These are phyloP conservation scores for Brevimyrus niger DNA, from an alignment of 2,113 vertebrate species.

Conservation along the genomic window DNA sequence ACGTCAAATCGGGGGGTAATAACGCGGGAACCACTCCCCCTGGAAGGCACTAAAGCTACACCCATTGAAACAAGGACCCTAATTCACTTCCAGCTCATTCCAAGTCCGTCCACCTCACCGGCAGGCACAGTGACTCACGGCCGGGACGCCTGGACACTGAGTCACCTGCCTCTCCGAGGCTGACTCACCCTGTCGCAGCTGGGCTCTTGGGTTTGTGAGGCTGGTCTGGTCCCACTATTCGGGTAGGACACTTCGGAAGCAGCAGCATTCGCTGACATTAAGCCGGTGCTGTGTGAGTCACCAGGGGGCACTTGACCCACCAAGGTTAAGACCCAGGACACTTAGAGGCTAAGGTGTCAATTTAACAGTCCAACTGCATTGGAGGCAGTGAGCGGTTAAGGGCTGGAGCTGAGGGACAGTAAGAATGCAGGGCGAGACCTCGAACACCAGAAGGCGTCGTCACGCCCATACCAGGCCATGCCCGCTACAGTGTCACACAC, in stretches of 20 bases:
- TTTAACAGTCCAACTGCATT: background rate
- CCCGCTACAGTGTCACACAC: background rate
- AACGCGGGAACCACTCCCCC: no score
- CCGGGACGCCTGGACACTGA: background rate
- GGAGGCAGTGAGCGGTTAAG: background rate
- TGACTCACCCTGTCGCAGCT: constrained; percentile 19
- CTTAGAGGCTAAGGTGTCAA: background rate
- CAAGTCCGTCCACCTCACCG: background rate
- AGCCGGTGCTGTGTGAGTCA: background rate
- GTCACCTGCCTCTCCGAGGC: background rate
- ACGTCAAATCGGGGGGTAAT: no score
- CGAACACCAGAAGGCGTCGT: background rate
- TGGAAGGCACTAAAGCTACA: background rate
- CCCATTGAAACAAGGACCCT: background rate
- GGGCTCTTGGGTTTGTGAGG: background rate
- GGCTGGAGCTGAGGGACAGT: background rate
- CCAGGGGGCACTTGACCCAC: background rate
- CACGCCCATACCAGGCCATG: background rate
- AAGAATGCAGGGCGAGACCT: background rate
- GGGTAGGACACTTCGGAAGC: background rate
- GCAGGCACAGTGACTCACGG: background rate
- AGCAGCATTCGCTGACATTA: background rate
- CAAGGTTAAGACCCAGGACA: background rate
- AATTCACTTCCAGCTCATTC: background rate
- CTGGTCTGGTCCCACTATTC: background rate